Percentiles rank a stretch among this genome's conserved stretches.
Evolutionary conservation across 2,888 invertebrate species (phyloP).

Genomic region (Chloromyia formosa): DNA sequence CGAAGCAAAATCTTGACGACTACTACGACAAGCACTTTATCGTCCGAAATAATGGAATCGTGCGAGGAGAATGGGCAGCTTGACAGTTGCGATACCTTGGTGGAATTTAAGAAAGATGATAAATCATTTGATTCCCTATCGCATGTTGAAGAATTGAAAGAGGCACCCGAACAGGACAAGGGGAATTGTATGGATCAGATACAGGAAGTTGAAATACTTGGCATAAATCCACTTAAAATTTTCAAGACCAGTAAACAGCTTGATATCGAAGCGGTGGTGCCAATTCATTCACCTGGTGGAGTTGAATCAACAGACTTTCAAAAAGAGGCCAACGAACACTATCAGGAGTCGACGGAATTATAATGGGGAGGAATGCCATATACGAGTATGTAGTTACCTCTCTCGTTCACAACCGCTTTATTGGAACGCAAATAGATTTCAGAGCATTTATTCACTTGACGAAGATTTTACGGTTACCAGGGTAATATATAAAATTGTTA

Average conservation of each 20-base stretch:
- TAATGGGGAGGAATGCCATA: no score
- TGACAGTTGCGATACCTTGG: slow-evolving; percentile 14
- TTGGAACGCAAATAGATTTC: no score
- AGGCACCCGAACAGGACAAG: not conserved
- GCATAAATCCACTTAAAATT: not conserved
- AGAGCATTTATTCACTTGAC: no score
- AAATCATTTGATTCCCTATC: slow-evolving; percentile 10
- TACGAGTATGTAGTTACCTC: no score
- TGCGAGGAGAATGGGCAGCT: not conserved
- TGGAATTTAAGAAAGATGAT: slow-evolving; percentile 23
- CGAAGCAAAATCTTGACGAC: slow-evolving; percentile 58
- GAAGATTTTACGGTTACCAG: no score
- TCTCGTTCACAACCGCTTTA: no score
- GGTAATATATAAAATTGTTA: no score
- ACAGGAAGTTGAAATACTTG: not conserved
- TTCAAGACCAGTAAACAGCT: not conserved
- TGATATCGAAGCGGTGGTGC: no score
- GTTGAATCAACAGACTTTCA: no score
- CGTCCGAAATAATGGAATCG: slow-evolving; percentile 17
- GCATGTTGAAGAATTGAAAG: not conserved
- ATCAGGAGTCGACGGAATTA: no score
- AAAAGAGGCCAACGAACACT: no score
- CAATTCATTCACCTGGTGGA: no score
- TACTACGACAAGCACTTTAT: slow-evolving; percentile 15
- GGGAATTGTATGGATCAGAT: not conserved